Base-by-base conservation (phyloP, 2,113 vertebrate species). In the Archilochus colubris region DNA sequence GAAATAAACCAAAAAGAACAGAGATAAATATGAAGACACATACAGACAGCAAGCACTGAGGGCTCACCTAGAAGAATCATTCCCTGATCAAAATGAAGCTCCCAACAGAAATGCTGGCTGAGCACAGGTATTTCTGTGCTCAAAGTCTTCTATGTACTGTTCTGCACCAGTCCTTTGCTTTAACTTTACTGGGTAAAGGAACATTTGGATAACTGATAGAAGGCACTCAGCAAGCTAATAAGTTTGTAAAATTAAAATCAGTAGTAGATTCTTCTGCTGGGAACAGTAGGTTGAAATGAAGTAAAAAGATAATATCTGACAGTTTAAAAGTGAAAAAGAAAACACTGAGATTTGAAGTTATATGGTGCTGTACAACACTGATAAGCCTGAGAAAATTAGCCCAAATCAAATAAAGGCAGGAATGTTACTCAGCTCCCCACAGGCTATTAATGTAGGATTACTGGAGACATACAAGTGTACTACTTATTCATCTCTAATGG, bases 311-410 rank as follows among this genome's bases (percentile, higher is more conserved):
- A 83, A 2, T 64, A 93, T 95, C 63, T 85, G 75, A 46, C 1
- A 44, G 43, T 86, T 89, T 61, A 72, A 94, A 96, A 95, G 54
- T 48, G 62, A 82, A 81, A 92, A 85, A 46, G 33, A 89, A 94
- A 82, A 72, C 58, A 62, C 61, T 43, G 59, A 80, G 57, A 86
- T 95, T 86, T 83, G 57, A 95, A 94, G 48, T 91, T 80, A 36
- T 22, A 30, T 15, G 43, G 40, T 54, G 79, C 94, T 95, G 92
- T 86, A 67, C 14, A 55, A 73, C 51, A 43, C 82, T 88, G 95
- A 97, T 94, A 96, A 95, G 93, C 51, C 76, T 93, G 86, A 68
- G 89, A 68, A 61, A 95, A 97, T 93, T 88, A 94, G 53, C 75
- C 78, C 2, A 0, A 95, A 81, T 72, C 64, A 89, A 95, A 95